Evolutionary conservation across 2,888 invertebrate genomes (phyloP), one percentile per base, ranked within the genome.

Genomic region (Ectropis crepuscularia): DNA sequence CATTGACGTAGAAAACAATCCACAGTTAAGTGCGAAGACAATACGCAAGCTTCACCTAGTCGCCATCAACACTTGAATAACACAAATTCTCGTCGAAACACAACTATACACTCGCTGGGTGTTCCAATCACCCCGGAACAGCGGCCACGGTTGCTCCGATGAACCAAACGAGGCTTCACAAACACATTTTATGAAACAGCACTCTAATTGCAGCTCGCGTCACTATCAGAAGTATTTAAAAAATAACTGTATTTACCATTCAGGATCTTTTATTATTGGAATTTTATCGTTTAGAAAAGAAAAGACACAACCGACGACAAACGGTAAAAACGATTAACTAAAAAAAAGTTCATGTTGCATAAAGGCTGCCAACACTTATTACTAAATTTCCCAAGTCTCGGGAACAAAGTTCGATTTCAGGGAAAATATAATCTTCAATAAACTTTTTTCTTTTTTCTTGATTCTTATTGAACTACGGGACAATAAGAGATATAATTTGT

Each of bases 1-100:
- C 90, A 90, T 90, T 72, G 82, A 81, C 70, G 71, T 71, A 61
- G 55, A 65, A 63, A 61, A 51, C 70, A 73, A 45, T 62, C 63
- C 46, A 49, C 37, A 45, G 49, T 60, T 53, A 47, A 36, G 46
- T 45, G 46, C 58, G 65, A 39, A 47, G 61, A 60, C 61, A 45
- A 50, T 51, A 57, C 48, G 48, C 49, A 42, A 47, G 57, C 45
- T 36, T 71, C 60, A 71, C 65, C 61, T 50, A 55, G 46, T 65
- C 53, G 64, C 53, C 55, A 57, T 63, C 57, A 54, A 65, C 68
- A 61, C 63, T 57, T 50, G 48, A 53, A 55, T 53, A 63, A 43
- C 50, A 54, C 39, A 37, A 48, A 55, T 38, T 53, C 12, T 37
- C 38, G 38, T 12, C 28, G 9, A 58, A 28, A 16, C 39, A 50